Evolutionary conservation across 2,888 invertebrate genomes (phyloP).

Genomic region (Hyposoter dolosus): DNA sequence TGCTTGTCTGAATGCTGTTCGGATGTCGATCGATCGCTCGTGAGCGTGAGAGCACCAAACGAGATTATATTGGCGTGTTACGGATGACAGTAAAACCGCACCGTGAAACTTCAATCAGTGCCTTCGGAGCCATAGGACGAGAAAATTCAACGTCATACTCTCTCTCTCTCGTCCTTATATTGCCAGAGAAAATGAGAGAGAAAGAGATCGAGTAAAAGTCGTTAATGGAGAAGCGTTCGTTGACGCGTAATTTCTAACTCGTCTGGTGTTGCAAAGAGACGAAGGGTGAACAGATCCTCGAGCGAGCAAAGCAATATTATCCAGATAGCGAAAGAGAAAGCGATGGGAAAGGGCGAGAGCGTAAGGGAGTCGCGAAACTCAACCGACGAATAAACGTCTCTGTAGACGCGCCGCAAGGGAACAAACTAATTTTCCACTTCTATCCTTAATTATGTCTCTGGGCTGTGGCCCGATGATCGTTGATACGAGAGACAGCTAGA

Average conservation of each 20-base stretch:
- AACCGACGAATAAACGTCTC: not conserved
- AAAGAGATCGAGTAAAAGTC: conserved; percentile 33
- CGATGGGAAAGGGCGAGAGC: not conserved
- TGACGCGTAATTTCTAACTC: conserved; percentile 55
- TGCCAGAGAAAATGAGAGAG: not conserved
- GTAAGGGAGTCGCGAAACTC: not conserved
- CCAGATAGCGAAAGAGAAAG: not conserved
- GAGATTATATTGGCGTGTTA: conserved; percentile 53
- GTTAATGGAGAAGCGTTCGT: conserved; percentile 52
- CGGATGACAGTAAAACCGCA: conserved; percentile 55
- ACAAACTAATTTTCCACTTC: conserved; percentile 56
- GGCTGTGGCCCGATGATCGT: conserved; percentile 14
- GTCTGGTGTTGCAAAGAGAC: conserved; percentile 37
- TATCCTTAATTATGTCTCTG: conserved; percentile 49
- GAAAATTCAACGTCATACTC: conserved; percentile 74
- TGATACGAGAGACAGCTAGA: conserved; percentile 28
- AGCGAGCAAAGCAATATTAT: conserved; percentile 33
- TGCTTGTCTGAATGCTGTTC: conserved; percentile 30
- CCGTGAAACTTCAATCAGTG: conserved; percentile 52
- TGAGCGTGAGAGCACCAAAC: conserved; percentile 15
- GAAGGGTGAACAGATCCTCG: conserved; percentile 52
- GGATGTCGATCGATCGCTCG: conserved; percentile 17
- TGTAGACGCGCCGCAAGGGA: conserved; percentile 23
- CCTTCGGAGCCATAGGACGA: conserved; percentile 58
- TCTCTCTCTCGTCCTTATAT: conserved; percentile 69